Conservation (phyloP, 2,797 vertebrate genomes). For the Sciurus vulgaris region DNA sequence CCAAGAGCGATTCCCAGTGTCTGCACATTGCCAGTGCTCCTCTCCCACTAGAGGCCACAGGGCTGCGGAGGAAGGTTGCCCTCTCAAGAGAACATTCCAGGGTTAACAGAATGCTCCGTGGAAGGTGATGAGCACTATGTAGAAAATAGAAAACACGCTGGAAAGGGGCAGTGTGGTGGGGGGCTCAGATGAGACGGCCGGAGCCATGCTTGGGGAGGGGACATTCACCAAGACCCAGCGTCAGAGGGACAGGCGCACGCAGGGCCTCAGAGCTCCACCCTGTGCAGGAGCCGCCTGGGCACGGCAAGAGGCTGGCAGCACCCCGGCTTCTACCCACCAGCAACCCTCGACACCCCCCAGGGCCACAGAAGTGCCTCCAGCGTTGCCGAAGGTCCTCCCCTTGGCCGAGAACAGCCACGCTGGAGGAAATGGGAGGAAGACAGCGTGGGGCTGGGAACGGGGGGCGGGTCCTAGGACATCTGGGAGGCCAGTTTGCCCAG, state of each 20-base stretch:
- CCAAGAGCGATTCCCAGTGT: background rate
- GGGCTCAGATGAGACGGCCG: background rate
- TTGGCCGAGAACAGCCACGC: background rate
- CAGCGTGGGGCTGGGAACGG: background rate
- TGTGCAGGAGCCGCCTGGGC: too few relatives aligned
- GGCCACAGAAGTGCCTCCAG: background rate
- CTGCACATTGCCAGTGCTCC: rapidly evolving
- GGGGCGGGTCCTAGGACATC: background rate
- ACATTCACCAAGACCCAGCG: too few relatives aligned
- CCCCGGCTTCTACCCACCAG: rapidly evolving
- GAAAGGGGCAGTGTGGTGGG: background rate
- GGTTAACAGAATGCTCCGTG: too few relatives aligned
- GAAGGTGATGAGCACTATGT: rapidly evolving
- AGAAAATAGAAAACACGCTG: background rate
- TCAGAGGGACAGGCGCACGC: too few relatives aligned
- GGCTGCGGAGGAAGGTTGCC: rapidly evolving
- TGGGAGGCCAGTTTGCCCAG: background rate
- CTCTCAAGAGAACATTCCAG: too few relatives aligned
- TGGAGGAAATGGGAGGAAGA: background rate
- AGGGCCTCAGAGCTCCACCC: too few relatives aligned
- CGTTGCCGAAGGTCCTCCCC: background rate
- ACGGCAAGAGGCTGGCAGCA: too few relatives aligned
- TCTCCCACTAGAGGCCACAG: rapidly evolving
- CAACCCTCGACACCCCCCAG: too few relatives aligned
- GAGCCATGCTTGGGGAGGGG: too few relatives aligned